A percentile compares a stretch with the other conserved stretches of the same genome.
These are phyloP conservation scores for Gobiocypris rarus DNA, from an alignment of 2,113 vertebrate species.

Conservation along the genomic window DNA sequence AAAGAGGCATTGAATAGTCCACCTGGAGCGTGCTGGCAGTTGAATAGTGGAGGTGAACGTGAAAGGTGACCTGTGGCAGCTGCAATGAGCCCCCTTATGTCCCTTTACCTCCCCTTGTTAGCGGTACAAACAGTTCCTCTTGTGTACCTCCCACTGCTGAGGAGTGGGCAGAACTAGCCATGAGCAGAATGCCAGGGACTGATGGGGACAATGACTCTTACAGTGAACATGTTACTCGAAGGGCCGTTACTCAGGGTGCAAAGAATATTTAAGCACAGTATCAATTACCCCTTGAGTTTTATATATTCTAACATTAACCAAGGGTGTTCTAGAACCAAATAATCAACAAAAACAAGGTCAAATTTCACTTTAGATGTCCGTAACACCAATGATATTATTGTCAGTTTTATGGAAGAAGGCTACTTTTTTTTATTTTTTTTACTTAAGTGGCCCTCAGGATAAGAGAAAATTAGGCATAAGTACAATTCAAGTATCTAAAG, in stretches of 20 bases:
- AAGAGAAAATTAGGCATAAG: too few species aligned
- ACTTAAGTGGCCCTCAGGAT: too few species aligned
- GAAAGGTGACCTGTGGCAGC: constrained; percentile 30
- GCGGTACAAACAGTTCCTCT: constrained; percentile 48
- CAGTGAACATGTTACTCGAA: not conserved
- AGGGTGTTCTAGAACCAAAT: not conserved
- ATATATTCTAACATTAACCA: not conserved
- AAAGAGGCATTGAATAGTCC: not conserved
- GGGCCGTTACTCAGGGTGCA: not conserved
- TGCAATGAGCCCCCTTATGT: constrained; percentile 23
- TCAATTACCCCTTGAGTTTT: not conserved
- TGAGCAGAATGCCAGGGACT: constrained; percentile 55
- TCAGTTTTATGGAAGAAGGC: not conserved
- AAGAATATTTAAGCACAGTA: constrained; percentile 11
- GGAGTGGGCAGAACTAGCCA: constrained; percentile 53
- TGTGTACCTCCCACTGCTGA: constrained; percentile 56
- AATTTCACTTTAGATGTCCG: not conserved
- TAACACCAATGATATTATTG: not conserved
- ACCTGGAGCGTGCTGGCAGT: constrained; percentile 7
- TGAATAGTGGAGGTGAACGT: constrained; percentile 32
- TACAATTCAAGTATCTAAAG: too few species aligned
- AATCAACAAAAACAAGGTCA: not conserved
- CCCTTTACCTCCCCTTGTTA: constrained; percentile 35
- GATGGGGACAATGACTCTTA: constrained; percentile 27
- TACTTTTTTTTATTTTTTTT: too few species aligned